phyloP scores from a whole-genome alignment of 2,113 vertebrate genomes.

The Microcebus murinus region DNA sequence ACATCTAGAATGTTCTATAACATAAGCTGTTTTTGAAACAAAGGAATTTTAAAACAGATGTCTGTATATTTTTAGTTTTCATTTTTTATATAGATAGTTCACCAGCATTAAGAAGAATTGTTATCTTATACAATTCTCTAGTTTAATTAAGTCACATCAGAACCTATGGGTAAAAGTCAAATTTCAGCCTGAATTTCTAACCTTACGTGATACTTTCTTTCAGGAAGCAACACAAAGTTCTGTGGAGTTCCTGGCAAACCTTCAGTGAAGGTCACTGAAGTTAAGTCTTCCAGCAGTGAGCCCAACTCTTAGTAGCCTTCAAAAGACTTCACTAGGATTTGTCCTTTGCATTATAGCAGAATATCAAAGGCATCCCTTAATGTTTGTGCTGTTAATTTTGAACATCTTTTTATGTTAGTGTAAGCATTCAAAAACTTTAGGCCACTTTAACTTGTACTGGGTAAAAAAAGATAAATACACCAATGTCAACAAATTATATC shows the following conservation, averaged over 20 bases:
- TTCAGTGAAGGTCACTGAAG: conserved; percentile 89
- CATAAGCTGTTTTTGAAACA: neutral
- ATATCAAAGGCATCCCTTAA: conserved; percentile 86
- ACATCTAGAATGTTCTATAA: neutral
- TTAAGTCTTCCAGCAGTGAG: conserved; percentile 92
- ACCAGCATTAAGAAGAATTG: neutral
- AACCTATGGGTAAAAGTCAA: conserved; percentile 31
- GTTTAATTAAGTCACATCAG: conserved; percentile 44
- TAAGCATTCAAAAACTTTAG: conserved; percentile 37
- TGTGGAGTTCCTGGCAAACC: conserved; percentile 84
- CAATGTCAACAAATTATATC: neutral
- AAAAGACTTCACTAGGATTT: conserved; percentile 85
- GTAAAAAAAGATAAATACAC: neutral
- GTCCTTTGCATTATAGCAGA: conserved; percentile 75
- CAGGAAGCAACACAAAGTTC: conserved; percentile 88
- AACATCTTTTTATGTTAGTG: conserved; percentile 44
- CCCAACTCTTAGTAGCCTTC: conserved; percentile 83
- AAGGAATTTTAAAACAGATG: neutral
- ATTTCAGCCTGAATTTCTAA: conserved; percentile 56
- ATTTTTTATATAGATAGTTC: neutral
- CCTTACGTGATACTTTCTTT: conserved; percentile 52
- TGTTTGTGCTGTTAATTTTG: conserved; percentile 80
- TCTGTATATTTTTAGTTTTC: neutral
- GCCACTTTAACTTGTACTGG: neutral
- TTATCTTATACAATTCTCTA: neutral